Base-by-base conservation (phyloP, 2,888 invertebrate species). In the Acleris literana region DNA sequence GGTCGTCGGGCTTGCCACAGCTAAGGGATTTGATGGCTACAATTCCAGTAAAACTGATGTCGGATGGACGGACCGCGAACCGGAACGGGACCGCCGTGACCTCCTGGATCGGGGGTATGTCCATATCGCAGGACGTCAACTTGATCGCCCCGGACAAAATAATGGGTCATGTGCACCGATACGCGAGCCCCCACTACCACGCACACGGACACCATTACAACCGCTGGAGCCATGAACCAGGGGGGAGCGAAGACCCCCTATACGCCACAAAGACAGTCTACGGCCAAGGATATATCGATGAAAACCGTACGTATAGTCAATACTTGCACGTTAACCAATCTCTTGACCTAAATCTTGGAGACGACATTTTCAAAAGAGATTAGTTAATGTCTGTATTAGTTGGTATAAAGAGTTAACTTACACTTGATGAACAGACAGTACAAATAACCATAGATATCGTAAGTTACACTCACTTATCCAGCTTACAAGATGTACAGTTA, bases 201-300 rank as follows among this genome's bases (percentile, higher is more conserved):
- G 90, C 92, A 54, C 92, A 91, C 72, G 92, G 91, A 65, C 92
- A 91, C 71, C 88, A 91, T 86, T 88, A 86, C 80, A 93, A 84
- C 73, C 93, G 88, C 79, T 93, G 87, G 93, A 88, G 86, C 77
- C 91, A 91, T 82, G 92, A 89, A 84, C 93, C 87, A 70, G 94
- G 90, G 83, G 93, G 91, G 74, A 88, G 91, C 70, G 91, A 92
- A 76, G 92, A 92, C 69, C 89, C 93, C 44, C 83, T 92, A 66
- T 91, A 91, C 76, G 92, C 93, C 55, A 94, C 94, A 82, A 93
- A 94, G 86, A 94, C 94, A 29, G 91, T 93, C 87, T 92, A 92
- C 83, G 92, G 93, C 62, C 82, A 86, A 56, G 92, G 91, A 88
- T 92, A 93, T 86, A 92, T 90, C 80, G 93, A 93, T 83, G 93